Base-by-base conservation (phyloP, 2,888 invertebrate genomes). In the Pseudoips prasinana region DNA sequence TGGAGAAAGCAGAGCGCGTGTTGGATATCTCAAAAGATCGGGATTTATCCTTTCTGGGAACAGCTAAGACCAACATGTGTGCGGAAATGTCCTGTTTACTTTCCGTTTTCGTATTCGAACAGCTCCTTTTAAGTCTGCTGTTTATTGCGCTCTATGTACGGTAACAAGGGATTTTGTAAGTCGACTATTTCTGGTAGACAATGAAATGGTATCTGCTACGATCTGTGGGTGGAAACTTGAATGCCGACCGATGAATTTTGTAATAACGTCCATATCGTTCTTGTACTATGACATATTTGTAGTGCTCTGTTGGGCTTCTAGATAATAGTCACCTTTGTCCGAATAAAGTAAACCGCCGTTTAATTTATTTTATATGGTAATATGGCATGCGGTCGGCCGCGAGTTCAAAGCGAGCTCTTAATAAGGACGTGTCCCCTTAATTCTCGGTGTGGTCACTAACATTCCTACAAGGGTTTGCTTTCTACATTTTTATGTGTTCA, bases 401-500 rank as follows among this genome's bases (percentile, higher is more conserved):
- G 42, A n/a, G 53, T 61, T 68, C 74, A 82, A 82, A 73, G 74
- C 62, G 60, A 62, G 67, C 70, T 67, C 73, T 77, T 71, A 81
- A 76, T 78, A 75, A 74, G 75, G 73, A 70, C 73, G 70, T 75
- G 83, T 78, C 72, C 67, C 58, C 59, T 68, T 69, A 65, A 71
- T 70, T 70, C 67, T 50, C 63, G 69, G 65, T 59, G 73, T 69
- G 69, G 69, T 72, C 73, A 64, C 70, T 65, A 58, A 70, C 79
- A 84, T 85, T 78, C 82, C 74, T 64, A 86, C 86, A 84, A 74
- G 75, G 72, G 75, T 78, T 76, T 73, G 79, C 86, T 81, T 77
- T 80, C 63, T 58, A 68, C 73, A 78, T 82, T 80, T 82, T 82
- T 78, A 73, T 74, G 58, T 63, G 69, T 70, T 61, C 38, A 39